phyloP scores from a whole-genome alignment of 2,113 vertebrate species.

The Gadus macrocephalus region DNA sequence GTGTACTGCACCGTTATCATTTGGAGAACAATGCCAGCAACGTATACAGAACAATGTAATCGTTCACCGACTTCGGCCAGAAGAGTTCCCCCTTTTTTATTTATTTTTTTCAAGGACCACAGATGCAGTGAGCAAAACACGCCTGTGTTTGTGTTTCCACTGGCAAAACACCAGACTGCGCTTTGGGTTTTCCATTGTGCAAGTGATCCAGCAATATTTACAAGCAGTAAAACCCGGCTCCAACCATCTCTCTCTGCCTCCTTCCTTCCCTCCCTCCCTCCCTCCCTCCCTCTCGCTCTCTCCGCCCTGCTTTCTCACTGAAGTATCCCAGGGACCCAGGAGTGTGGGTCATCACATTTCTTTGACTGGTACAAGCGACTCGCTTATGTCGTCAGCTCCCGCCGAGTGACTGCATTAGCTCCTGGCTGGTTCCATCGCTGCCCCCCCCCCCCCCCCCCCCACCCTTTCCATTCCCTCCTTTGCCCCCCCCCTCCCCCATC shows the following conservation, averaged over 20 bases:
- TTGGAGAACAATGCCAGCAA: no score
- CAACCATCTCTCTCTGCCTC: neutral
- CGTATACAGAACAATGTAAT: no score
- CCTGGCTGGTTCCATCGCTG: constrained; percentile 35
- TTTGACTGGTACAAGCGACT: constrained; percentile 36
- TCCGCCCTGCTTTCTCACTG: constrained; percentile 8
- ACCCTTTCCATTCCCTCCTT: no score
- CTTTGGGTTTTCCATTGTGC: neutral
- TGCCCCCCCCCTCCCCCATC: constrained; percentile 24
- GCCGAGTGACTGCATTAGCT: constrained; percentile 38
- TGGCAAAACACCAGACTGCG: neutral
- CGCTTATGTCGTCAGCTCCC: constrained; percentile 41
- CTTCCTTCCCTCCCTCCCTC: no score
- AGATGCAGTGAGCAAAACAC: no score
- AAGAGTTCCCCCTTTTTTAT: no score
- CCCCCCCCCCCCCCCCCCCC: constrained; percentile 39
- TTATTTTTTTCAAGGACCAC: no score
- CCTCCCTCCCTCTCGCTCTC: no score
- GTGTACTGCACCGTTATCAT: no score
- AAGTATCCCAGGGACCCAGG: constrained; percentile 31
- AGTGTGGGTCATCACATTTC: constrained; percentile 45
- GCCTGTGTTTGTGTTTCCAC: neutral
- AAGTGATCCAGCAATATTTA: constrained; percentile 16
- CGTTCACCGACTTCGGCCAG: no score
- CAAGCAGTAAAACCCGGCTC: constrained; percentile 1